A percentile compares a stretch with the other conserved stretches of the same genome.
Conservation (phyloP, 2,113 vertebrate species). For the Physeter macrocephalus region DNA sequence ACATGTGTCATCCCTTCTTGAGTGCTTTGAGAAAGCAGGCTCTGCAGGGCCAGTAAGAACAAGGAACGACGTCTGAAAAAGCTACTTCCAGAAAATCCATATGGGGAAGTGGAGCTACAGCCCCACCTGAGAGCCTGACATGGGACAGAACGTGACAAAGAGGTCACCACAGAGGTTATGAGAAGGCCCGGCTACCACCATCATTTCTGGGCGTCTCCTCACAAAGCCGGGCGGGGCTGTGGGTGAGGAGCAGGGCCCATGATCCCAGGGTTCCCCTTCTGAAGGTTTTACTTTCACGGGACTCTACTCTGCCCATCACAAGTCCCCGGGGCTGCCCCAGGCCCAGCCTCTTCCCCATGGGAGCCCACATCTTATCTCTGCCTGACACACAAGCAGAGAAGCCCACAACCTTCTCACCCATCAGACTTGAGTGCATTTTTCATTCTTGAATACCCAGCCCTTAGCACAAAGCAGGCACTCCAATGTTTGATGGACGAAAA, state of each 20-base stretch:
- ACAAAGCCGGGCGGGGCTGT: neutral
- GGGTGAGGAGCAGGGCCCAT: too few species aligned
- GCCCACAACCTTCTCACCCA: neutral
- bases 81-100: neutral
- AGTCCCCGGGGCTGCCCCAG: neutral
- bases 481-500: neutral
- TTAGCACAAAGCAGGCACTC: neutral
- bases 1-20: neutral
- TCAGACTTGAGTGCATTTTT: neutral
- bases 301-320: neutral
- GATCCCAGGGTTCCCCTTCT: too few species aligned
- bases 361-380: neutral
- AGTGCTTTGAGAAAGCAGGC: neutral
- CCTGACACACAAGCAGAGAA: neutral
- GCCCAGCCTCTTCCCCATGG: neutral
- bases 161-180: accelerated
- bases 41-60: neutral
- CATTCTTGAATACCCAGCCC: neutral
- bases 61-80: neutral
- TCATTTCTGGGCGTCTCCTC: neutral
- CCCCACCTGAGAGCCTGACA: too few species aligned
- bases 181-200: neutral
- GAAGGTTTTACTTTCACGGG: neutral
- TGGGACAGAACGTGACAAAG: neutral
- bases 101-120: neutral